Base-by-base conservation (phyloP, 2,888 invertebrate species). In the Chironomus tentans region DNA sequence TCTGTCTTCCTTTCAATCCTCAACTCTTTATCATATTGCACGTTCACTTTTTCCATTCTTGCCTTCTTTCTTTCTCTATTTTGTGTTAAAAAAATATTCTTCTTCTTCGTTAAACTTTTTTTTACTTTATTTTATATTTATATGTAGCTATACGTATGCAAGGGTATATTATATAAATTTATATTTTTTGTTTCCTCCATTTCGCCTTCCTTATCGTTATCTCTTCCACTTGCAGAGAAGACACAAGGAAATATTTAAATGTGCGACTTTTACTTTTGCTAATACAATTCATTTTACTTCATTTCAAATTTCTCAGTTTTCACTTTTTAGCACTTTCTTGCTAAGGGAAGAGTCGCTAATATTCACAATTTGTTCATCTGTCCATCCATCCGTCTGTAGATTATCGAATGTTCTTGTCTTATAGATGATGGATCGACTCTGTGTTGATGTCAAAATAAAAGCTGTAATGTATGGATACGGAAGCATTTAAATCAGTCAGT, bases 11-110 rank as follows among this genome's bases (percentile, higher is more conserved):
- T 56, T 65, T 65, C 65, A 65, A 65, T 65, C 21, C 65, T 21
- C 65, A 65, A 65, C 65, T 65, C 65, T 65, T 65, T 65, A 65
- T 65, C 65, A 65, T 24, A 65, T 65, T 24, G 65, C 21, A 21
- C 65, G 24, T 24, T 24, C 13, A 21, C 22, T 65, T 22, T 65
- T 38, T 38, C 38, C 38, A 38, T 38, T 38, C 38, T 38, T 38
- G 38, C 38, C 38, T 38, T 38, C 38, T 10, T 38, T 5, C 62
- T 65, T 22, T 13, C 13, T 65, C 65, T 24, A 24, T 65, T 65
- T 65, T 10, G 56, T 56, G 28, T 38, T 7, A 10, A 56, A 15
- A 56, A 18, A 18, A 56, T n/a, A 28, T 38, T 38, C 56, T 56
- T 56, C 18, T 56, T 56, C 18, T 50, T 50, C 50, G 15, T 6